Conservation (phyloP, 2,888 invertebrate genomes). For the Antitype chi region DNA sequence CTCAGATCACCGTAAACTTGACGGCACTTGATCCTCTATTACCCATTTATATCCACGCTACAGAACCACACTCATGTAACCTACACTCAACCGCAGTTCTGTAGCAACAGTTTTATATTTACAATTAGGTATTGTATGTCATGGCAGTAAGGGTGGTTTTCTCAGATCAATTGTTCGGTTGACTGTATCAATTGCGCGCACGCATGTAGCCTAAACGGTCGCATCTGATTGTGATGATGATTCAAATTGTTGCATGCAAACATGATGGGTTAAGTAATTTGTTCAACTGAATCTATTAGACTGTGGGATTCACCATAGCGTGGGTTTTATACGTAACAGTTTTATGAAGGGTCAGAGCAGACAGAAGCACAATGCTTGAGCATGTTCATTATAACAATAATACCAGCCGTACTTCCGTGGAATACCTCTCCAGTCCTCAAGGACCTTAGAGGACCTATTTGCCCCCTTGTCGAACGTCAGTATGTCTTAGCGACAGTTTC, state of each 20-base stretch:
- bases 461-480: no score
- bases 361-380: no score
- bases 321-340: neutral
- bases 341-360: neutral
- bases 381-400: no score
- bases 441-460: no score
- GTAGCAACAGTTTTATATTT: neutral
- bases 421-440: no score
- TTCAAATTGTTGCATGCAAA: slow-evolving; percentile 39
- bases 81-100: neutral
- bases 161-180: neutral
- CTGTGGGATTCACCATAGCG: neutral
- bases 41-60: slow-evolving; percentile 33
- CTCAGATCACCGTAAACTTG: slow-evolving; percentile 24
- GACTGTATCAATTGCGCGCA: slow-evolving; percentile 38
- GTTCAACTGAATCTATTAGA: slow-evolving; percentile 13
- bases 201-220: slow-evolving; percentile 53
- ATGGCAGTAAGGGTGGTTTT: neutral
- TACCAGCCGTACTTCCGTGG: no score
- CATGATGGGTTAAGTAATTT: slow-evolving; percentile 24
- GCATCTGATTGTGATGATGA: slow-evolving; percentile 43
- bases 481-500: no score
- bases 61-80: neutral
- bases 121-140: neutral
- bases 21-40: slow-evolving; percentile 25